Evolutionary conservation across 2,888 invertebrate species (phyloP), one percentile per base, ranked within the genome.

Genomic region (Papilio gigon): DNA sequence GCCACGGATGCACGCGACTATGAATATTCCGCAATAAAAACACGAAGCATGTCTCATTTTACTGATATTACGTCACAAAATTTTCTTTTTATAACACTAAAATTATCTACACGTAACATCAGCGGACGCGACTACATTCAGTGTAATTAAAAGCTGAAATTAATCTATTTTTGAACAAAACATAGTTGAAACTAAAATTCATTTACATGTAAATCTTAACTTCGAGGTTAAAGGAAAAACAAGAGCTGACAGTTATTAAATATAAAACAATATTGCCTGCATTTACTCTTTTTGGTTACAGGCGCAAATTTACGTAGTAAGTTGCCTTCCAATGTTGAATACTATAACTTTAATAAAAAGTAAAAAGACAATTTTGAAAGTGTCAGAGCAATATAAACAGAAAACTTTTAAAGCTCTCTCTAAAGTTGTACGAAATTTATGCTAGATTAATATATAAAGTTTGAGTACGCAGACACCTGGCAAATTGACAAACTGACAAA

Each of bases 371-470:
- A 53, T 53, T 27, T 27, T 0, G 9, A 56, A 56, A 56, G n/a
- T 53, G 30, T 53, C 30, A 56, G 11, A 27, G 30, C 30, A 27
- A 27, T 6, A 30, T 30, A 56, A 30, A 17, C 17, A 56, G 17
- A 17, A 56, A 53, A 56, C 27, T 56, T 56, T 30, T 17, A 56
- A 56, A 30, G 53, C 53, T 30, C 17, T 30, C 30, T 56, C 9
- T 17, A 30, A 56, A 30, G 53, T 56, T 30, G n/a, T 56, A 30
- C 50, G 63, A 47, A 63, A 35, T 61, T 61, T 20, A 61, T 30
- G 61, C 25, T 61, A 30, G 61, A 61, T 61, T 44, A 61, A 61
- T 61, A 61, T 30, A 44, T 44, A 42, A 44, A 61, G 30, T 56
- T 56, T 56, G 53, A 56, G 17, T 17, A 53, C 30, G 30, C 53